phyloP scores from a whole-genome alignment of 2,888 invertebrate species.

The Bruchidius siliquastri region DNA sequence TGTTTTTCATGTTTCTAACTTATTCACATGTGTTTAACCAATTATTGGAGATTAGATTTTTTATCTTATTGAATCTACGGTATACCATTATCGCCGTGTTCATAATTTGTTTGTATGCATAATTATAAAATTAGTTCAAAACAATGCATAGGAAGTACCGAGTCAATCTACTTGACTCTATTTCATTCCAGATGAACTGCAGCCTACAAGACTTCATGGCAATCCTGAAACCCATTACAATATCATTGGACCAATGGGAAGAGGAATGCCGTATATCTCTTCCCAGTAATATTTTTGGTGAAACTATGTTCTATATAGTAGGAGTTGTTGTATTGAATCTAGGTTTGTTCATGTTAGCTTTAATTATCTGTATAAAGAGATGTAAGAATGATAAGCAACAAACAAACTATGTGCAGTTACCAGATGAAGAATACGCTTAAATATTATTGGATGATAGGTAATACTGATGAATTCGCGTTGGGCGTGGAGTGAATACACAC shows the following conservation, averaged over 20 bases:
- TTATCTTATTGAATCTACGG: too few species aligned
- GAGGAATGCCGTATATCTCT: conserved; percentile 53
- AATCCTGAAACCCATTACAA: conserved; percentile 56
- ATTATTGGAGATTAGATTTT: too few species aligned
- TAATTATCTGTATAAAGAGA: not conserved
- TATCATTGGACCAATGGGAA: conserved; percentile 58
- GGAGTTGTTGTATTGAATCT: conserved; percentile 18
- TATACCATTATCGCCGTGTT: too few species aligned
- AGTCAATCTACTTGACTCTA: too few species aligned
- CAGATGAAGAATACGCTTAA: conserved; percentile 29
- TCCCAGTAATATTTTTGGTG: conserved; percentile 16
- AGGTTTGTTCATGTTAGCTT: conserved; percentile 12
- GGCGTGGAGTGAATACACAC: too few species aligned
- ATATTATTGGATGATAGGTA: not conserved
- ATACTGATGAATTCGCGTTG: too few species aligned
- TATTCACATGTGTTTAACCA: too few species aligned
- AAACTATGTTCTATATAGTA: conserved; percentile 18
- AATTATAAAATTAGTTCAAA: too few species aligned
- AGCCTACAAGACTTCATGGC: conserved; percentile 56
- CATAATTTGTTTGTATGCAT: too few species aligned
- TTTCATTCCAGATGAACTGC: conserved; percentile 46
- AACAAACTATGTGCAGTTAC: conserved; percentile 26
- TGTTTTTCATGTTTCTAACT: too few species aligned
- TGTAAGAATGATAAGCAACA: conserved; percentile 4
- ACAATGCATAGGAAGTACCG: too few species aligned